Evolutionary conservation across 2,888 invertebrate species (phyloP).

Genomic region (Morpho helenor): DNA sequence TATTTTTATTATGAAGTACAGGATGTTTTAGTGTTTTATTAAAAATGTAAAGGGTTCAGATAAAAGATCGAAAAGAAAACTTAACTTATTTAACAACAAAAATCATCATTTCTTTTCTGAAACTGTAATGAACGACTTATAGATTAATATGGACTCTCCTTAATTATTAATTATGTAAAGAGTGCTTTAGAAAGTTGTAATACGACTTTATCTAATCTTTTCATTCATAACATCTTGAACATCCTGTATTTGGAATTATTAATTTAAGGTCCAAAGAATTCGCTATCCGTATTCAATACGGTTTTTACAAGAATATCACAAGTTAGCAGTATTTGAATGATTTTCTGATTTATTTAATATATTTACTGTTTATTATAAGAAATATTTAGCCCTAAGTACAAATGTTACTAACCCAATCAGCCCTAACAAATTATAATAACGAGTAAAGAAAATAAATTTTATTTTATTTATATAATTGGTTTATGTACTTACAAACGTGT

Average conservation of each 20-base stretch:
- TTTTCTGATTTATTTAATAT: constrained; percentile 28
- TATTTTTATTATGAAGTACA: constrained; percentile 1
- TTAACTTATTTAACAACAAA: no score
- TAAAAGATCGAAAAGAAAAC: no score
- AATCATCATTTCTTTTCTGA: no score
- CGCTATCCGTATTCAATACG: constrained; percentile 56
- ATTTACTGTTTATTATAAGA: constrained; percentile 48
- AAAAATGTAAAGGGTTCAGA: not conserved
- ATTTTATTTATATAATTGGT: constrained; percentile 57
- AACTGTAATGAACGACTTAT: no score
- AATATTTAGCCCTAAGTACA: constrained; percentile 64
- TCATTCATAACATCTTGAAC: no score
- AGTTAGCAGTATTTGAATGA: constrained; percentile 61
- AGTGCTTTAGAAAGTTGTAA: no score
- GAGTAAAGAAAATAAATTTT: constrained; percentile 1
- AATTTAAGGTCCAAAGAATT: constrained; percentile 70
- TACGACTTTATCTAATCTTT: no score
- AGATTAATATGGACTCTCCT: no score
- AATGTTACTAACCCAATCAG: constrained; percentile 58
- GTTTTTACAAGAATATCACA: constrained; percentile 42
- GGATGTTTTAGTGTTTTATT: not conserved
- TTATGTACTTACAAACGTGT: constrained; percentile 65
- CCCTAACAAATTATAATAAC: constrained; percentile 39
- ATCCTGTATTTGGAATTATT: constrained; percentile 32
- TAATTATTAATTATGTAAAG: no score